phyloP scores from a whole-genome alignment of 2,113 vertebrate species.

The Notothenia rossii region DNA sequence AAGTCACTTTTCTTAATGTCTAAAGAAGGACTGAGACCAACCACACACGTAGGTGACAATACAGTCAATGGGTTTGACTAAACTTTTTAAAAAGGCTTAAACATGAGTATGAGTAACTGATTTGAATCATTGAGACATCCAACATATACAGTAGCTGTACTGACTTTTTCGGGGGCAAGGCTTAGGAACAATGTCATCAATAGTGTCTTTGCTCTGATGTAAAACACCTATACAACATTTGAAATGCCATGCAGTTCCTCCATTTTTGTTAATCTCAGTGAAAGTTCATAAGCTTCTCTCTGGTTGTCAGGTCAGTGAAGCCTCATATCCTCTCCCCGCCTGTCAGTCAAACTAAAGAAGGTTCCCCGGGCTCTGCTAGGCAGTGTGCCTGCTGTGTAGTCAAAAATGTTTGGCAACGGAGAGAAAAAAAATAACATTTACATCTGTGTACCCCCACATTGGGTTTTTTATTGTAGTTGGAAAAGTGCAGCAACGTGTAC shows the following conservation, averaged over 20 bases:
- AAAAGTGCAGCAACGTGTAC: conserved; percentile 1
- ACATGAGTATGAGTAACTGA: conserved; percentile 22
- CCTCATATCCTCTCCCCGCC: neutral
- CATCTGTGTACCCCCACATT: neutral
- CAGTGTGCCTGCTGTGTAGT: conserved; percentile 16
- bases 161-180: no score
- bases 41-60: neutral
- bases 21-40: no score
- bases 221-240: conserved; percentile 7
- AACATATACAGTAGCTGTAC: conserved; percentile 1
- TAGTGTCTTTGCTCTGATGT: neutral
- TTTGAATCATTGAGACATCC: conserved; percentile 40
- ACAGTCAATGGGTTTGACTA: conserved; percentile 1
- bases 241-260: neutral
- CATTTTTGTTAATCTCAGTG: conserved; percentile 17
- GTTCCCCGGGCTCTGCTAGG: neutral
- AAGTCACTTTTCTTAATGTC: no score
- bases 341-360: conserved; percentile 30
- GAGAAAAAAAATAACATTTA: conserved; percentile 31
- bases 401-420: neutral
- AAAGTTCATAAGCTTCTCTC: conserved; percentile 29
- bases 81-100: neutral
- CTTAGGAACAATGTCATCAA: neutral
- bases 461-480: conserved; percentile 1
- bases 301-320: conserved; percentile 28